Base-by-base conservation (phyloP, 2,888 invertebrate species). In the Plemyria rubiginata region DNA sequence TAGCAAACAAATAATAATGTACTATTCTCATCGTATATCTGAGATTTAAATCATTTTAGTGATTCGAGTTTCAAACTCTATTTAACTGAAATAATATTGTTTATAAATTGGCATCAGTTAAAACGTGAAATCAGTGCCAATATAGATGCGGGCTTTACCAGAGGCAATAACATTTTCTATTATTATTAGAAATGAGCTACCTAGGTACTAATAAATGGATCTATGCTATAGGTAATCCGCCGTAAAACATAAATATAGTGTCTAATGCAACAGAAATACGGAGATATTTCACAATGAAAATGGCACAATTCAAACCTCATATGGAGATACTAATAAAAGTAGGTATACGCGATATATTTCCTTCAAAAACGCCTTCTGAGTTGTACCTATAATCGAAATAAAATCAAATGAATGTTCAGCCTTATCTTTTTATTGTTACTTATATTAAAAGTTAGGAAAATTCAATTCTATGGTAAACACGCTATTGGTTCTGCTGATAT, bases 81-180 rank as follows among this genome's bases (percentile, higher is more conserved):
- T 11, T 38, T 11, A 0, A 38, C 11, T 8, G 8, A 11, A 38
- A 16, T 2, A 6, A 36, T 51, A 38, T 13, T 36, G 50, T 28
- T 11, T 15, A 13, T 52, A 28, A 52, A 50, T 56, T 58, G 58
- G 58, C 45, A 36, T 16, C 36, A 49, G 43, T 15, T 56, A 53
- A 40, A 49, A 49, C 49, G 45, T 49, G 29, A 62, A 58, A 58
- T 36, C 48, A 13, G 15, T 62, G 62, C 57, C 62, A 58, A 62
- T 36, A 62, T 22, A 29, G n/a, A 29, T 15, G 11, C 22, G 2
- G 36, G 53, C 49, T 57, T 57, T 29, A 50, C 38, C n/a, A 50
- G n/a, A 28, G 43, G 57, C 22, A 46, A 46, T 43, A 43, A 50
- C 28, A 51, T 45, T 43, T 41, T 22, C 40, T 56, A 48, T 41